Evolutionary conservation across 2,797 vertebrate genomes (phyloP), one percentile per base, ranked within the genome.

Genomic region (Thamnophis elegans): DNA sequence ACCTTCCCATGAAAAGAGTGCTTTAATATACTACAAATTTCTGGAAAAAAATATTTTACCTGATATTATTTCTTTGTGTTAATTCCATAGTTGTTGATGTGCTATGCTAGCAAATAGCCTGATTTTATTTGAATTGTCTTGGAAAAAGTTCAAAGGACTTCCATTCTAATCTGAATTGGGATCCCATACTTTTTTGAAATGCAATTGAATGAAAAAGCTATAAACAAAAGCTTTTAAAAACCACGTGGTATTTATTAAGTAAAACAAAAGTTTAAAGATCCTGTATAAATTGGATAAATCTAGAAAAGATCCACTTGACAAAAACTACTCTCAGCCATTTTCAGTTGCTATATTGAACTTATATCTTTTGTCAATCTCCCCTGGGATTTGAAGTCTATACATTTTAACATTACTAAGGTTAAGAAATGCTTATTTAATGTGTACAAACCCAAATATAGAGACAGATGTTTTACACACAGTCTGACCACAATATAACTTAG

Each of bases 1-100:
- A 93, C 93, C 60, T 91, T 95, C 93, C 54, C 32, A 88, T n/a
- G 60, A 88, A 65, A 93, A 42, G 92, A 54, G 87, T 92, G 56
- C 85, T 92, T 90, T 86, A 60, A 94, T 59, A 59, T 22, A 91
- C 32, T 93, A 55, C 91, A 26, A 14, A 94, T 94, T 94, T 87
- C 91, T 90, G 91, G 68, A 59, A 20, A 89, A 73, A 89, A 91
- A 22, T n/a, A 82, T 1, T 89, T 47, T 92, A 91, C 78, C 54
- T 28, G 11, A 28, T 28, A 4, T 22, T 18, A 42, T 85, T 89
- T 42, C 55, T 78, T 6, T n/a, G 78, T 88, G 28, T 8, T 88
- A 92, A 26, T 5, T 89, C 26, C n/a, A 55, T 42, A 22, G 68
- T 85, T 62, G 65, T 53, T 4, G 53, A 1, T 1, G 1, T 0